phyloP scores from a whole-genome alignment of 2,888 invertebrate genomes.

The Neocrepidodera transversa region DNA sequence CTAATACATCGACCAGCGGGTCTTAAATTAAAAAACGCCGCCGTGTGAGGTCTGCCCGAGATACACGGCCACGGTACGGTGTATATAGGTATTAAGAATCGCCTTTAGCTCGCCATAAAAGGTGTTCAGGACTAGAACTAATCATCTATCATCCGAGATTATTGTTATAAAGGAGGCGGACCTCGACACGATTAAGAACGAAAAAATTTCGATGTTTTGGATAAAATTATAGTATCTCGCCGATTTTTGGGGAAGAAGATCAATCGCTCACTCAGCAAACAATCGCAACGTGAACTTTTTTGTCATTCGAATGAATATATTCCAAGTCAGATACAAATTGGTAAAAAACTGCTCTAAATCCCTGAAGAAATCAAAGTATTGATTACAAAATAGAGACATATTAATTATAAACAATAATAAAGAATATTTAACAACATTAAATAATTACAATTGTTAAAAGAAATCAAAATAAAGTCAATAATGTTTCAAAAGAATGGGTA shows the following conservation, averaged over 20 bases:
- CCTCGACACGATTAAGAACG: constrained; percentile 41
- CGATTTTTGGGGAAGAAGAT: neutral
- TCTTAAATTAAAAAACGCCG: constrained; percentile 46
- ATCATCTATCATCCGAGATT: constrained; percentile 46
- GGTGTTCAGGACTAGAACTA: constrained; percentile 40
- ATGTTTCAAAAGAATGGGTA: too few relatives aligned
- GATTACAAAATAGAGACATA: too few relatives aligned
- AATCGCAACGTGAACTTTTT: too few relatives aligned
- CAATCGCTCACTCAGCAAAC: constrained; percentile 13
- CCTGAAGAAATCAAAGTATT: too few relatives aligned
- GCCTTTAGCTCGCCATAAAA: constrained; percentile 35
- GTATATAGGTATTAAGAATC: constrained; percentile 26
- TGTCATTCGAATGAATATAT: too few relatives aligned
- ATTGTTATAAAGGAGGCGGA: constrained; percentile 44
- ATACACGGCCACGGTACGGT: too few relatives aligned
- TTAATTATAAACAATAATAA: too few relatives aligned
- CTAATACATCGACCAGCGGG: constrained; percentile 36
- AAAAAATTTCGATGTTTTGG: constrained; percentile 26
- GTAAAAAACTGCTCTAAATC: too few relatives aligned
- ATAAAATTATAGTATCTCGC: constrained; percentile 10
- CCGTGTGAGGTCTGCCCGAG: constrained; percentile 47
- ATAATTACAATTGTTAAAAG: too few relatives aligned
- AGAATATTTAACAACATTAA: too few relatives aligned
- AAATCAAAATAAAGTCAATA: too few relatives aligned
- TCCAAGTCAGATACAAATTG: too few relatives aligned